Conservation (phyloP, 2,113 vertebrate species). For the Phalacrocorax carbo region DNA sequence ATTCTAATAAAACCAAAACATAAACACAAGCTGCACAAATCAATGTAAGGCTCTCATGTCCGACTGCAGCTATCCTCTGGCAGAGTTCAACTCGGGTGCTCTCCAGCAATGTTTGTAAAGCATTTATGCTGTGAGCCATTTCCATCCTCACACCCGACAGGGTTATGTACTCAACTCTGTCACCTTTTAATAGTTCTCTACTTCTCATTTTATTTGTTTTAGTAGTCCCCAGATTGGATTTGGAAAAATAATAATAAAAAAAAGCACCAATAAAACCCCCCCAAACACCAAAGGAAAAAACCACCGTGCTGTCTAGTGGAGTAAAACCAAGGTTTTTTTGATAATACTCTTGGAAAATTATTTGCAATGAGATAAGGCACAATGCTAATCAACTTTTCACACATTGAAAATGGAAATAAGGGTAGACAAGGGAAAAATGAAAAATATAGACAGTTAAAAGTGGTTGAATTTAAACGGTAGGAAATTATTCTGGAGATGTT, state of each 20-base stretch:
- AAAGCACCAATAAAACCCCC: neutral
- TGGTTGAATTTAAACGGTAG: neutral
- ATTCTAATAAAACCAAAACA: neutral
- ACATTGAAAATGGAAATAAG: neutral
- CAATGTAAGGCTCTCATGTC: slow-evolving; percentile 1
- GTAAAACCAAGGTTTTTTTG: neutral
- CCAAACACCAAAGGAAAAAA: neutral
- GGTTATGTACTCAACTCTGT: slow-evolving; percentile 60
- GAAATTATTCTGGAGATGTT: neutral
- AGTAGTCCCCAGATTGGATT: slow-evolving; percentile 23
- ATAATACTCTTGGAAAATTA: neutral
- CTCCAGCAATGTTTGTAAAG: slow-evolving; percentile 38
- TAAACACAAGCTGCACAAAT: neutral
- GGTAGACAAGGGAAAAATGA: neutral
- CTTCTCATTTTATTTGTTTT: slow-evolving; percentile 58
- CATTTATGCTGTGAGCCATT: slow-evolving; percentile 44
- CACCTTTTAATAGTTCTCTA: slow-evolving; percentile 63
- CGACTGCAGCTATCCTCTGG: neutral
- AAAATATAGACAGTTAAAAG: neutral
- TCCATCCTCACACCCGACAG: slow-evolving; percentile 45
- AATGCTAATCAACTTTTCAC: neutral
- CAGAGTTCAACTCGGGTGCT: slow-evolving; percentile 20
- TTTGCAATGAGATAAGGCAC: neutral
- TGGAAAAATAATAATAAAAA: neutral
- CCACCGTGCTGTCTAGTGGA: neutral